Evolutionary conservation across 2,797 vertebrate genomes (phyloP), one percentile per base, ranked within the genome.

Genomic region (Tapirus indicus): DNA sequence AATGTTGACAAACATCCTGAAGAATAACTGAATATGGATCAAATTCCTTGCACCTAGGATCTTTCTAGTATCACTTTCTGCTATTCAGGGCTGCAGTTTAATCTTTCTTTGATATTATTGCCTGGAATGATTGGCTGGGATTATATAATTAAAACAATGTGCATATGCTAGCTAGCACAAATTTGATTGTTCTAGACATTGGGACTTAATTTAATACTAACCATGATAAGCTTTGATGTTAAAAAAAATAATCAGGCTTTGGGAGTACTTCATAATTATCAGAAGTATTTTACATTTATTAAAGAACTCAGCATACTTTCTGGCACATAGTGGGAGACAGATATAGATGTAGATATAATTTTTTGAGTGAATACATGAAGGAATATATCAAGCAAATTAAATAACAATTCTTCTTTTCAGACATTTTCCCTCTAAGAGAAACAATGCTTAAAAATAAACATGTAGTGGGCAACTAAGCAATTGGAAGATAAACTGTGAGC

Each of bases 81-180:
- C 38, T 79, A 23, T 52, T 92, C 3, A 32, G 23, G 7, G 5
- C 11, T 78, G 10, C 6, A 58, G 23, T 78, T 95, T 94, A 91
- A 89, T 58, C 44, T 88, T 96, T 72, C n/a, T 41, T 94, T 91
- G 38, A 66, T 71, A 52, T 27, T 79, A 83, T 94, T 97, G 90
- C 29, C 58, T 92, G 66, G 27, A 97, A 79, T 95, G 82, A 91
- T 56, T 62, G 83, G 25, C 27, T 93, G n/a, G 29, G 32, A 25
- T 77, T 97, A 78, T 38, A 86, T 89, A 94, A 96, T 93, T 87
- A 68, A 88, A 95, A 80, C 58, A 87, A 90, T 68, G 54, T 95
- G 64, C 25, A 75, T 41, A 5, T 96, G 17, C n/a, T 94, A 93
- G 17, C n/a, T 94, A 93, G 72, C 25, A 90, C 69, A 54, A 60